Evolutionary conservation across 1,140 invertebrate genomes (phyloP).

Genomic region (Drosophila pandora): DNA sequence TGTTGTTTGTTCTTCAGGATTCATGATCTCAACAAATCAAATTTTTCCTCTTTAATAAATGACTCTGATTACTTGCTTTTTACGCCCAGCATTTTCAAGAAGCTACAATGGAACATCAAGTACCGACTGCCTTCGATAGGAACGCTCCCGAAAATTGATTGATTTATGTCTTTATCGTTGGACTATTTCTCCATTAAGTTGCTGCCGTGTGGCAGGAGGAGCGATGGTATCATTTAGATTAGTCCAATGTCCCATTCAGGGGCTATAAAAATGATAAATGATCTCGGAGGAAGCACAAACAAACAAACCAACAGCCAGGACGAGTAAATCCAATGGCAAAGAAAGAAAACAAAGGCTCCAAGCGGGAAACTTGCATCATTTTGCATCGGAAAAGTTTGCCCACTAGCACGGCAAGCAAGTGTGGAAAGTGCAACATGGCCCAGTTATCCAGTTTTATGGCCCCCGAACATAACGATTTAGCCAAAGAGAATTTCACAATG

Average conservation of each 20-base stretch:
- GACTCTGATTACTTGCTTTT: slow-evolving; percentile 2
- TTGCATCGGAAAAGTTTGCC: slow-evolving; percentile 50
- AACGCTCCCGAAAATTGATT: slow-evolving; percentile 33
- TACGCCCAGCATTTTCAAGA: slow-evolving; percentile 2
- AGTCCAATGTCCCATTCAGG: slow-evolving; percentile 59
- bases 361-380: slow-evolving; percentile 60
- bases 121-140: slow-evolving; percentile 6
- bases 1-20: not conserved
- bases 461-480: slow-evolving; percentile 58
- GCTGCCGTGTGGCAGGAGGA: slow-evolving; percentile 10
- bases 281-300: slow-evolving; percentile 33
- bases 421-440: slow-evolving; percentile 40
- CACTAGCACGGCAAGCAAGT: not conserved
- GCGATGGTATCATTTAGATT: slow-evolving; percentile 69
- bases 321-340: slow-evolving; percentile 16
- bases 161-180: slow-evolving; percentile 59
- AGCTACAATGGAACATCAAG: slow-evolving; percentile 20
- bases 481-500: slow-evolving; percentile 68
- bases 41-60: slow-evolving; percentile 3
- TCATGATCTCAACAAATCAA: slow-evolving; percentile 30
- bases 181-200: slow-evolving; percentile 56
- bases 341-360: slow-evolving; percentile 19
- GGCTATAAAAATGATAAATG: slow-evolving; percentile 77
- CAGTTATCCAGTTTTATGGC: slow-evolving; percentile 57
- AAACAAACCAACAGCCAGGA: not conserved